Percentiles rank a stretch among this genome's conserved stretches.
Evolutionary conservation across 2,888 invertebrate species (phyloP).

Genomic region (Euphydryas editha): DNA sequence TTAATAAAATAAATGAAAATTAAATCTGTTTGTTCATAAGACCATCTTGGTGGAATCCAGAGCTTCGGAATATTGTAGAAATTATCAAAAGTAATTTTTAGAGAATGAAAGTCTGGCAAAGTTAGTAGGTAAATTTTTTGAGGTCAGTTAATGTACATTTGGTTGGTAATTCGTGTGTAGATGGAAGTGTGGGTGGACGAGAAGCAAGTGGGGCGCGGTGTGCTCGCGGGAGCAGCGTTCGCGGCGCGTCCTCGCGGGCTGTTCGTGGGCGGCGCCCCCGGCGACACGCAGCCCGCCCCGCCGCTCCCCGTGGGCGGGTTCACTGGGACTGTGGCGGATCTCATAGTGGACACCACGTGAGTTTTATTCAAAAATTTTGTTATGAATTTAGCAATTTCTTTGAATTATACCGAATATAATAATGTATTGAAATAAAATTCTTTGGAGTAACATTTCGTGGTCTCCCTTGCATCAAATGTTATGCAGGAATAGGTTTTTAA

Average conservation of each 20-base stretch:
- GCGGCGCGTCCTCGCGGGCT: slow-evolving; percentile 83
- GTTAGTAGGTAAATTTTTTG: too few species aligned
- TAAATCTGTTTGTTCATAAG: too few species aligned
- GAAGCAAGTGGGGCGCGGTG: slow-evolving; percentile 82
- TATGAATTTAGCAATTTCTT: background rate
- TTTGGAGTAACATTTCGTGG: too few species aligned
- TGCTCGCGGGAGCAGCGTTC: slow-evolving; percentile 82
- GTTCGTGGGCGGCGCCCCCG: slow-evolving; percentile 87
- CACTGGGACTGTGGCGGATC: slow-evolving; percentile 92
- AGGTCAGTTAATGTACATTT: too few species aligned
- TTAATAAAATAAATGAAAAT: too few species aligned
- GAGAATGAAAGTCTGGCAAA: too few species aligned
- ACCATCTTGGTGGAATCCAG: too few species aligned
- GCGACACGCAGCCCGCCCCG: slow-evolving; percentile 66
- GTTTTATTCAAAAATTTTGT: slow-evolving; percentile 46
- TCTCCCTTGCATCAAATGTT: too few species aligned
- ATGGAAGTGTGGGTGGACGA: slow-evolving; percentile 91
- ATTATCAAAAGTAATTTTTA: too few species aligned
- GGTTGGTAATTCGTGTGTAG: slow-evolving; percentile 48
- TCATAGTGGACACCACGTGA: slow-evolving; percentile 91
- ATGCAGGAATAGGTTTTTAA: too few species aligned
- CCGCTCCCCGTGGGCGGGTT: slow-evolving; percentile 80
- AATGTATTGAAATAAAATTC: too few species aligned
- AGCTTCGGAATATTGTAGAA: too few species aligned
- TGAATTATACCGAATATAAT: background rate